phyloP scores from a whole-genome alignment of 2,797 vertebrate genomes.

The Semaprochilodus insignis region DNA sequence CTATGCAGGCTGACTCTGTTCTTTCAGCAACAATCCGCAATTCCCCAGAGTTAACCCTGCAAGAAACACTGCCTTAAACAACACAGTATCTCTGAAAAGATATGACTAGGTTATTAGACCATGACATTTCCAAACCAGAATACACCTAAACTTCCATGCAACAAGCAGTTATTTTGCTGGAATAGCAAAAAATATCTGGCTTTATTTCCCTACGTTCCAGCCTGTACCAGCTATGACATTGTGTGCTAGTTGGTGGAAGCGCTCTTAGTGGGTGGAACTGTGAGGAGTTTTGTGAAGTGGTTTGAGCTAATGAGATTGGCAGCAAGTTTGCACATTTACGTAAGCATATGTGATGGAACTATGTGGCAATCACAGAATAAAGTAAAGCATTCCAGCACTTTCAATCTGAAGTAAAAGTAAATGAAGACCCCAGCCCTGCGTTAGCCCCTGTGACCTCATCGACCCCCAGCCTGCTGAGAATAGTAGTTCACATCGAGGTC shows the following conservation, averaged over 20 bases:
- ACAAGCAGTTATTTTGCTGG: neutral
- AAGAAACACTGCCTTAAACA: too few species aligned
- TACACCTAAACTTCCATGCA: neutral
- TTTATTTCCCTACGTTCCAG: neutral
- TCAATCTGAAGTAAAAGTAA: conserved; percentile 22
- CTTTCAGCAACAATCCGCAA: too few species aligned
- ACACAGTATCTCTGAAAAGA: too few species aligned
- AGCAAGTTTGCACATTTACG: conserved; percentile 9
- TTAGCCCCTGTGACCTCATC: conserved; percentile 9
- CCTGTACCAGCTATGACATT: too few species aligned
- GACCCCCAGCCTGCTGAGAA: conserved; percentile 18
- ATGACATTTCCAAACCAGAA: too few species aligned
- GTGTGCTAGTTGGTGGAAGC: neutral
- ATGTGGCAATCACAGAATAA: neutral
- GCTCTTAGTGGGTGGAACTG: conserved; percentile 5
- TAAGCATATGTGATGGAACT: conserved; percentile 11
- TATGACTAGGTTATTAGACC: too few species aligned
- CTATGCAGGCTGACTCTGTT: too few species aligned
- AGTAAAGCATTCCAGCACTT: neutral
- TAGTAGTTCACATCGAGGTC: conserved; percentile 3
- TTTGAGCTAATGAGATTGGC: conserved; percentile 21
- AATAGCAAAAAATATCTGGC: neutral
- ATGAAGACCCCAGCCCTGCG: neutral
- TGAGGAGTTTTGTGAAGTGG: neutral
- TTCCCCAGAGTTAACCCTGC: too few species aligned